These are phyloP conservation scores for Heliconius hewitsoni DNA, from an alignment of 1,140 invertebrate genomes.

Conservation along the genomic window DNA sequence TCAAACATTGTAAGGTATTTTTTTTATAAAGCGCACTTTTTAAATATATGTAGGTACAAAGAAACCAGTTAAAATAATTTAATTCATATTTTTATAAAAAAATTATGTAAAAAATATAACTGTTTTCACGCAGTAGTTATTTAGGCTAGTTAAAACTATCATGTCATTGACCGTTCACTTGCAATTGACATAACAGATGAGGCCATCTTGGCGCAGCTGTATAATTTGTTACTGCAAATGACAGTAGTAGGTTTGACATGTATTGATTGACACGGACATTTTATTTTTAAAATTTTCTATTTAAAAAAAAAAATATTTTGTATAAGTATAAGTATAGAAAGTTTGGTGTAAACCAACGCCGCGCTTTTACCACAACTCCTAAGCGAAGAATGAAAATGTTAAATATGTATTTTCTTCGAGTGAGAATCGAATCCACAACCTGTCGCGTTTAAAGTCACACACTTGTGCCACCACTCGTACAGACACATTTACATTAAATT, in stretches of 20 bases:
- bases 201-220: not conserved
- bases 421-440: too few relatives aligned
- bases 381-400: too few relatives aligned
- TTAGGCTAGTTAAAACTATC: constrained; percentile 17
- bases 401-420: too few relatives aligned
- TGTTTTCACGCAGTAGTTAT: not conserved
- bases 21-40: not conserved
- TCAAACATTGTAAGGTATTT: not conserved
- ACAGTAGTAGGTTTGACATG: not conserved
- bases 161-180: constrained; percentile 28
- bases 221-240: not conserved
- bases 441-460: too few relatives aligned
- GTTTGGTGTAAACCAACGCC: too few relatives aligned
- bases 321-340: too few relatives aligned
- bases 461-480: too few relatives aligned
- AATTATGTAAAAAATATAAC: not conserved
- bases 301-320: too few relatives aligned
- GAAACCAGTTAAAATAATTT: not conserved
- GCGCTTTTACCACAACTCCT: too few relatives aligned
- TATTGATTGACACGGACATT: not conserved
- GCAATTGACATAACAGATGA: constrained; percentile 16
- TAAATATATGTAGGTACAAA: not conserved
- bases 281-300: too few relatives aligned
- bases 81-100: not conserved
- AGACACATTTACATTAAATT: too few relatives aligned